Evolutionary conservation across 2,113 vertebrate genomes (phyloP), one percentile per base, ranked within the genome.

Genomic region (Eptesicus fuscus): DNA sequence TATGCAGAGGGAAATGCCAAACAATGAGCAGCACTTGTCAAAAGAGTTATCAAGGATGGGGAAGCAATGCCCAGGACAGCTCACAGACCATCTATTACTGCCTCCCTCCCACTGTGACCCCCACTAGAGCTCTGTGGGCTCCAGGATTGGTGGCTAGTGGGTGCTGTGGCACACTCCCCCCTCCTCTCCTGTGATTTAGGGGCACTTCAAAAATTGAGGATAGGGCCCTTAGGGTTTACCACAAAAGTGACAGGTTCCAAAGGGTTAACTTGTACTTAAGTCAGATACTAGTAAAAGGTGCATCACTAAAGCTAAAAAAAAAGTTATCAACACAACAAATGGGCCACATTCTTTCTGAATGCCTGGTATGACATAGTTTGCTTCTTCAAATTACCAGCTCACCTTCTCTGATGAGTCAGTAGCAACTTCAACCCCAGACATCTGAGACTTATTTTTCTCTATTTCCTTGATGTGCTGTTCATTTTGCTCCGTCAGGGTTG

Each of bases 321-420:
- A 73, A 25, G 67, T 78, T 22, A 78, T 9, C 7, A 17, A 70
- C 25, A 56, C 49, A 85, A 79, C 53, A 70, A 20, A n/a, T 0
- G 7, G 53, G 53, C 6, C 16, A n/a, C 1, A 23, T 42, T 87
- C 87, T 93, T 93, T 83, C 70, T 32, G 49, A 70, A 89, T 70
- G 9, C 42, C 47, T 90, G 44, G 44, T n/a, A 35, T 22, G 47
- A 74, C 9, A 5, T 3, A 0, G 37, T 47, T 30, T n/a, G n/a
- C 16, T 17, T 9, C 23, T 74, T 30, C 7, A 18, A 67, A 83
- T 79, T 44, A 11, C 0, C 35, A 85, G 56, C 98, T 98, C 93
- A 99, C 99, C 98, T 99, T 99, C 97, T 98, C 98, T 6, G 98
- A 97, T 4, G 99, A 98, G 95, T 99, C 97, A 49, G 88, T 95